Evolutionary conservation across 1,140 invertebrate species (phyloP), one percentile per base, ranked within the genome.

Genomic region (Neelides sp.): DNA sequence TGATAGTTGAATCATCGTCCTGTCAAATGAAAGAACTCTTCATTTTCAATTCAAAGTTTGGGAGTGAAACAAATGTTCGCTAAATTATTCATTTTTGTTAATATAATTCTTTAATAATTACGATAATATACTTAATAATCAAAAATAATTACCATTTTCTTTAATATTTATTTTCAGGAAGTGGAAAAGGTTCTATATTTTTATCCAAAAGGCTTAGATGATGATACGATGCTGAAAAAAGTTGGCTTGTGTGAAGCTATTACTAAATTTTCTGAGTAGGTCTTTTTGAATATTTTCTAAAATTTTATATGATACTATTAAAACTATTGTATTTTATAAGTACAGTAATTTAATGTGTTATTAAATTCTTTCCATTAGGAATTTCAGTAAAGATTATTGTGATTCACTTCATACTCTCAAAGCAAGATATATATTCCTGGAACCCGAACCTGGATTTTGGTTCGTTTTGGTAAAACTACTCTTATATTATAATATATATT

Each of bases 191-290:
- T 94, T 51, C 68, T 95, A 39, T 94, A 79, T 39, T 61, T 43
- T 66, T 93, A 82, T 67, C 80, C 86, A 71, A 87, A 88, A 12
- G 71, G 72, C 52, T 78, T 81, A 61, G 78, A 85, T 64, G 63
- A 80, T 22, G 86, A 93, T 66, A 78, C 75, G 13, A 83, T 89
- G 71, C 83, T 93, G 54, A 88, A 83, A 70, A 82, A 85, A 71
- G 80, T 93, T 61, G 90, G 91, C 4, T 70, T 93, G 3, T 85
- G 84, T 68, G 88, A 94, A 74, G 89, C 88, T 26, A 84, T 94
- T 48, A 80, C 91, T 37, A 83, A 88, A 68, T 94, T 94, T 73
- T 82, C 88, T 62, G 76, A 81, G 89, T 93, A 78, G 75, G 77
- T 64, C 45, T 48, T 2, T 12, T 20, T 13, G 27, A 28, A 37